Conservation (phyloP, 2,113 vertebrate genomes). For the Setophaga kirtlandii region DNA sequence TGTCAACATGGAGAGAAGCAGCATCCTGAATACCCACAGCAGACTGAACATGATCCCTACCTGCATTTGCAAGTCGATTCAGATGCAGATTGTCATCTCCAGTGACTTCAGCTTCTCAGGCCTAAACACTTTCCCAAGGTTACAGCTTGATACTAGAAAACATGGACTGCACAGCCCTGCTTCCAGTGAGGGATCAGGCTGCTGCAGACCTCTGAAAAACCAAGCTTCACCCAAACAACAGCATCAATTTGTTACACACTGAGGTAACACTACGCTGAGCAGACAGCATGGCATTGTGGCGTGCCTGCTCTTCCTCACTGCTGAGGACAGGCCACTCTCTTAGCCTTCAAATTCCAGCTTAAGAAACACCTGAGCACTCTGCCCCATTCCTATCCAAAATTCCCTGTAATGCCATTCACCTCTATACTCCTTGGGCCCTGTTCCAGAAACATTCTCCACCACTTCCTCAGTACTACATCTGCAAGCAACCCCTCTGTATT, state of each 20-base stretch:
- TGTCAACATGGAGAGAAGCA: background rate
- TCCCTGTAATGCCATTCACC: background rate
- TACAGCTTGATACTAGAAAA: background rate
- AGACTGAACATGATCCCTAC: slow-evolving; percentile 5
- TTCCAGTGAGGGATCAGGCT: background rate
- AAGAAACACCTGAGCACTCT: background rate
- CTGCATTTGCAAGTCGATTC: background rate
- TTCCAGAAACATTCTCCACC: background rate
- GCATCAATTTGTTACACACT: background rate
- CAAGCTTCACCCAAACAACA: background rate
- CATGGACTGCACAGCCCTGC: background rate
- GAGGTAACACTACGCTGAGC: background rate
- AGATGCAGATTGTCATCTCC: background rate
- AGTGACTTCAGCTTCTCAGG: background rate
- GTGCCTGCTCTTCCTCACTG: background rate
- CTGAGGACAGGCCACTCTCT: background rate
- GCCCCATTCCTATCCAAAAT: background rate
- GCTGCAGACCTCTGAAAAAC: background rate
- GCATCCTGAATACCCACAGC: background rate
- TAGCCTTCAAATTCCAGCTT: background rate
- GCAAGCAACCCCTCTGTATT: background rate
- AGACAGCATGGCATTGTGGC: background rate
- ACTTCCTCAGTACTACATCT: background rate
- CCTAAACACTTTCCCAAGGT: background rate
- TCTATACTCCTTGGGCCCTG: background rate